Evolutionary conservation across 1,140 invertebrate genomes (phyloP), one percentile per base, ranked within the genome.

Genomic region (Diploscapter pachys): DNA sequence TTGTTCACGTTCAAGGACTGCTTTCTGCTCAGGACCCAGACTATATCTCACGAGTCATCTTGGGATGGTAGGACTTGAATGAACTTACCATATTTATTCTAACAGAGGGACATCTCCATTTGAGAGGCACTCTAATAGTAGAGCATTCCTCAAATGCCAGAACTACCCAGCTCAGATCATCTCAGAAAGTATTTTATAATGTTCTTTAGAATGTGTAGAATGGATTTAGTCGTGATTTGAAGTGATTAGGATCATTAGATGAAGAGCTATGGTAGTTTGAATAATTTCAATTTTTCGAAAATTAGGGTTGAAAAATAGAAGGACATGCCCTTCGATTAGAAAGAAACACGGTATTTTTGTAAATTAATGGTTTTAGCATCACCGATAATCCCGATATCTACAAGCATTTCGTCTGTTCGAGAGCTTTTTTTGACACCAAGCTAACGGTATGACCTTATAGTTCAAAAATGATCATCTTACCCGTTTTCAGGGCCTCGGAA

Each of bases 1-100:
- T 72, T 13, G 68, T 76, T n/a, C 74, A 76, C 50, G 74, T 76
- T 6, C 74, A 76, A 65, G 74, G 68, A 57, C 56, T 75, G 56
- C 63, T 65, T 31, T 65, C 63, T 5, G 53, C 63, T 9, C 49
- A 68, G 56, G 63, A 74, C 63, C 72, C 72, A 49, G 72, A 74
- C 63, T 74, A 74, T 68, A 55, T 66, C 31, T 55, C 72, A 51
- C 53, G 72, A 52, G 72, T 74, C 11, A 63, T 74, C 62, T 64
- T 64, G 51, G 72, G 72, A 74, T 63, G 72, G 72, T 74, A 59
- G 54, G 72, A 2, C 4, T 4, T 66, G 3, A 5, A 4, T 48
- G 11, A 3, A 63, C 31, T 31, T 31, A 31, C 31, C 31, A 31
- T 31, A 31, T 31, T 31, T 31, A 31, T 31, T 31, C 1, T 31